phyloP scores from a whole-genome alignment of 2,888 invertebrate species.

The Notodonta dromedarius region DNA sequence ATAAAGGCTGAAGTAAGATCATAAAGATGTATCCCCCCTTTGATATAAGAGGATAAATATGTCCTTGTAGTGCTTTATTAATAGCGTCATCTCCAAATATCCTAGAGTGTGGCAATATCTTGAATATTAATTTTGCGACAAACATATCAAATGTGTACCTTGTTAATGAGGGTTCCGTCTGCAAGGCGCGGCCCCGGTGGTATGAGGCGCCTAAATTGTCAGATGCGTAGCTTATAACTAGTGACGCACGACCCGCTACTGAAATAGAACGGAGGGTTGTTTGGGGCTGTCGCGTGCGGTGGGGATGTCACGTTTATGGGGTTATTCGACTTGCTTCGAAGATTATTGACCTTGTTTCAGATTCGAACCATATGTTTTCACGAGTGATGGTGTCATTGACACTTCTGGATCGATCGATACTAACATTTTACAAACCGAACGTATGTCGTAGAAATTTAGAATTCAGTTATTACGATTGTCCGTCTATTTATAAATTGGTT shows the following conservation, averaged over 20 bases:
- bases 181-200: not conserved
- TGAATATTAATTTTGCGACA: not conserved
- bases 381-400: not conserved
- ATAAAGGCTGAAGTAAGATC: too few species aligned
- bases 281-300: not conserved
- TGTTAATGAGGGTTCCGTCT: not conserved
- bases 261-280: conserved; percentile 13
- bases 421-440: too few species aligned
- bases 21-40: too few species aligned
- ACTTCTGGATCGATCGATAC: not conserved
- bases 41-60: too few species aligned
- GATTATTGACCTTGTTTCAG: conserved; percentile 1
- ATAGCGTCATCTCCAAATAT: too few species aligned
- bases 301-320: not conserved
- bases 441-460: not conserved
- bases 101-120: not conserved
- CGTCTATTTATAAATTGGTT: not conserved
- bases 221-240: conserved; percentile 14
- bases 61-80: too few species aligned
- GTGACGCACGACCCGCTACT: conserved; percentile 9
- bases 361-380: not conserved
- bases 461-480: not conserved
- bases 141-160: not conserved
- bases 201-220: conserved; percentile 10
- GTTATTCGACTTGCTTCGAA: not conserved